A percentile compares a stretch with the other conserved stretches of the same genome.
These are phyloP conservation scores for Thomomys bottae DNA, from an alignment of 2,113 vertebrate genomes.

Conservation along the genomic window DNA sequence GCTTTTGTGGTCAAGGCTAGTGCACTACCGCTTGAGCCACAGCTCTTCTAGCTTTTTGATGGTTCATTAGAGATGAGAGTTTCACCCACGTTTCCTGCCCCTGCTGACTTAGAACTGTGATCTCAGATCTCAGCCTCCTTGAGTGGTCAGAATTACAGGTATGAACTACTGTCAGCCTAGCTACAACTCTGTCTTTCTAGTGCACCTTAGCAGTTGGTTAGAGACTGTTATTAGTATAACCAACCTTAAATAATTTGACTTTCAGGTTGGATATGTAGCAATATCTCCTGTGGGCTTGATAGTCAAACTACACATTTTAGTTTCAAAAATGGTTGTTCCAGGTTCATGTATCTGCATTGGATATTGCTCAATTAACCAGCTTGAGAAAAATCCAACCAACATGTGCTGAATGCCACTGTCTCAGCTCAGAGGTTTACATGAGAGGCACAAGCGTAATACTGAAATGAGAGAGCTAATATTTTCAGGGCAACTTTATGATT, in stretches of 20 bases:
- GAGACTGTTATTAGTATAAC: conserved; percentile 62
- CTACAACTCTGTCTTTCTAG: conserved; percentile 9
- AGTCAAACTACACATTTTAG: conserved; percentile 38
- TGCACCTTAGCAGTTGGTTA: conserved; percentile 27
- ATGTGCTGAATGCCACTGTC: neutral
- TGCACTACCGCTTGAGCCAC: too few relatives aligned
- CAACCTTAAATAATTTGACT: conserved; percentile 75
- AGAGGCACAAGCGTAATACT: neutral
- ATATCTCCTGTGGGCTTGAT: conserved; percentile 33
- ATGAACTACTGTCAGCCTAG: too few relatives aligned
- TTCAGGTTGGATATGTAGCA: conserved; percentile 64
- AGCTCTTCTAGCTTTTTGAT: too few relatives aligned
- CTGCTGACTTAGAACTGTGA: too few relatives aligned
- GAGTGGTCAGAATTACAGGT: too few relatives aligned
- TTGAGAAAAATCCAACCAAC: neutral
- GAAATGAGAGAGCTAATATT: neutral
- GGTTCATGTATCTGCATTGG: neutral
- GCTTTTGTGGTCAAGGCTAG: too few relatives aligned
- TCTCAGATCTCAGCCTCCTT: too few relatives aligned
- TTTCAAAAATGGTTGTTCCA: conserved; percentile 50
- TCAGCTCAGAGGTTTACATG: conserved; percentile 47
- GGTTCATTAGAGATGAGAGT: too few relatives aligned
- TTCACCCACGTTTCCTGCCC: too few relatives aligned
- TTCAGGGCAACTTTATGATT: neutral
- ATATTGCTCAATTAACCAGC: neutral